A percentile compares a stretch with the other conserved stretches of the same genome.
phyloP scores from a whole-genome alignment of 2,888 invertebrate genomes.

The Nephrocerus scutellatus region DNA sequence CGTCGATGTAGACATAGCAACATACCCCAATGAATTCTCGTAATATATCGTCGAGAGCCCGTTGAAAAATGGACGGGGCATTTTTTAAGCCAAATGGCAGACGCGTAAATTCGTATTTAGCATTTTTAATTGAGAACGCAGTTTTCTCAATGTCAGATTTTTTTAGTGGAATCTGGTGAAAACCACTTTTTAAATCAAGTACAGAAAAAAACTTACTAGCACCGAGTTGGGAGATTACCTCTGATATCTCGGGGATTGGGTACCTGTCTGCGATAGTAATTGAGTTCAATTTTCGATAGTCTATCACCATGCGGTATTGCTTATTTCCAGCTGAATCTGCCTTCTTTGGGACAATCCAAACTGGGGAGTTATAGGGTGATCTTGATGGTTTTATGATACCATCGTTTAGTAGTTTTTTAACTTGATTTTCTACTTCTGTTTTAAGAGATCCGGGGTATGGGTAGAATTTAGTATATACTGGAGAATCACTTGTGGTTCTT shows the following conservation, averaged over 20 bases:
- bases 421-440: slow-evolving; percentile 11
- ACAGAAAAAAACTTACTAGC: slow-evolving; percentile 9
- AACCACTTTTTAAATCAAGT: slow-evolving; percentile 8
- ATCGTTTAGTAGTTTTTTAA: slow-evolving; percentile 5
- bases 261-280: slow-evolving; percentile 12
- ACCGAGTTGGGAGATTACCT: slow-evolving; percentile 6
- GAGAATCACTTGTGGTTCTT: neutral
- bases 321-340: slow-evolving; percentile 5
- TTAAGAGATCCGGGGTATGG: slow-evolving; percentile 10
- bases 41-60: slow-evolving; percentile 14
- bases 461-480: slow-evolving; percentile 6
- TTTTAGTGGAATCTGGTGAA: slow-evolving; percentile 15
- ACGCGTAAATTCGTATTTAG: slow-evolving; percentile 13
- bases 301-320: slow-evolving; percentile 14
- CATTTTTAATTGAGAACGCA: slow-evolving; percentile 13
- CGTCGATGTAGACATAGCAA: slow-evolving; percentile 16
- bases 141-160: slow-evolving; percentile 12
- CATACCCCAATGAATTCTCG: slow-evolving; percentile 8
- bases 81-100: slow-evolving; percentile 16
- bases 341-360: too few species aligned
- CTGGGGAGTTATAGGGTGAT: too few species aligned
- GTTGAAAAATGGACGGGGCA: slow-evolving; percentile 13
- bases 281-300: slow-evolving; percentile 12
- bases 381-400: slow-evolving; percentile 3
- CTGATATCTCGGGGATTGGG: slow-evolving; percentile 9